Conservation (phyloP, 2,888 invertebrate species). For the Uloborus plumipes region DNA sequence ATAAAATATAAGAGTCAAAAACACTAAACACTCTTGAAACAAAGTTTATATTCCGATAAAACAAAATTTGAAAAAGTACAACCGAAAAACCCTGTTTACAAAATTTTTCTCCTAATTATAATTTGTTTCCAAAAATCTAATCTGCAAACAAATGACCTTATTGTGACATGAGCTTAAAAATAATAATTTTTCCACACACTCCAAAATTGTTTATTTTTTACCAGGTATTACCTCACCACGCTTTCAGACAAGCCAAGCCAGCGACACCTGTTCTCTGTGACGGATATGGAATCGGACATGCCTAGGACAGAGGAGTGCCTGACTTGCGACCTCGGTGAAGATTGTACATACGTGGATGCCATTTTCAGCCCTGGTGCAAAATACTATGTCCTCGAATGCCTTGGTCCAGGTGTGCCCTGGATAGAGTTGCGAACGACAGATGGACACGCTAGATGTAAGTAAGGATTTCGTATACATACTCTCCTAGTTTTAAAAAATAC, state of each 20-base stretch:
- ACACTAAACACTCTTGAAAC: too few relatives aligned
- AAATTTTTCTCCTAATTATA: too few relatives aligned
- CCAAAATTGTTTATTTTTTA: not conserved
- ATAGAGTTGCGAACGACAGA: constrained; percentile 77
- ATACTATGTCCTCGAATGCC: constrained; percentile 89
- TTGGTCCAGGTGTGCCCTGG: constrained; percentile 90
- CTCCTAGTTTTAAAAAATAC: too few relatives aligned
- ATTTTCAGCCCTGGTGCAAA: constrained; percentile 77
- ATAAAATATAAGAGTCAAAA: too few relatives aligned
- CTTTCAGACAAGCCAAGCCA: constrained; percentile 88
- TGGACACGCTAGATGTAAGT: constrained; percentile 65
- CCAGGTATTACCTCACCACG: constrained; percentile 89
- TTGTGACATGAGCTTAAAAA: not conserved
- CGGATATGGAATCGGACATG: constrained; percentile 79
- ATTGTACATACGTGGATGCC: constrained; percentile 69
- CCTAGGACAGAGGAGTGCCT: constrained; percentile 83
- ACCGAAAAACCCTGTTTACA: not conserved
- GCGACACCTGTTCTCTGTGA: constrained; percentile 87
- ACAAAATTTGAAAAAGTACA: not conserved
- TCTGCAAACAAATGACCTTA: not conserved
- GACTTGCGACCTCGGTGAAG: constrained; percentile 81
- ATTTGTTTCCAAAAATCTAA: not conserved
- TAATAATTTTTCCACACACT: not conserved
- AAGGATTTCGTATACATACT: not conserved
- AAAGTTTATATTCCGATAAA: too few relatives aligned